Conservation (phyloP, 2,113 vertebrate species). For the Pollachius pollachius region DNA sequence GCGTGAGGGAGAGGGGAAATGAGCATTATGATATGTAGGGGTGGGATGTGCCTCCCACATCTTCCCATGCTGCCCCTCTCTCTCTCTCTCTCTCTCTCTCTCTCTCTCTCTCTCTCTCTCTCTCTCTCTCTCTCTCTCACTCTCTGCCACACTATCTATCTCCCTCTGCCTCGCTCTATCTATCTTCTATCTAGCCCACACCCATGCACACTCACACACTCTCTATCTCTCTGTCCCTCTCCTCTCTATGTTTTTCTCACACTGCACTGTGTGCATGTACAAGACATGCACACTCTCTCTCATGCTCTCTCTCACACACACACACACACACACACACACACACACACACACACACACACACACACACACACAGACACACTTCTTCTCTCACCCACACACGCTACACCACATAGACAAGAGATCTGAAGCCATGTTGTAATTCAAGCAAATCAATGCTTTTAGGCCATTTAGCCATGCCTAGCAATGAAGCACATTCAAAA, state of each 20-base stretch:
- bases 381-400: no score
- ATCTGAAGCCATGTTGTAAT: constrained; percentile 84
- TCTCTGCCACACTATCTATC: background rate
- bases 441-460: constrained; percentile 96
- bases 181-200: background rate
- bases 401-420: constrained; percentile 47
- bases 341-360: constrained; percentile 20
- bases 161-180: constrained; percentile 50
- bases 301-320: no score
- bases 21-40: constrained; percentile 81
- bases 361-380: constrained; percentile 25
- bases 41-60: constrained; percentile 70
- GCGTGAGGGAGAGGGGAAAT: constrained; percentile 65
- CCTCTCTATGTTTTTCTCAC: no score
- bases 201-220: constrained; percentile 28
- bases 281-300: no score
- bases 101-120: constrained; percentile 6
- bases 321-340: constrained; percentile 25
- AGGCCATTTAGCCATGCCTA: constrained; percentile 91
- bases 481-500: constrained; percentile 96
- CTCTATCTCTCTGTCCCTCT: background rate
- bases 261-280: no score
- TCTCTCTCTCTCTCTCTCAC: background rate
- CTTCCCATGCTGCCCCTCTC: constrained; percentile 61
- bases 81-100: constrained; percentile 1